Evolutionary conservation across 1,140 invertebrate genomes (phyloP), one percentile per base, ranked within the genome.

Genomic region (Maconellicoccus hirsutus): DNA sequence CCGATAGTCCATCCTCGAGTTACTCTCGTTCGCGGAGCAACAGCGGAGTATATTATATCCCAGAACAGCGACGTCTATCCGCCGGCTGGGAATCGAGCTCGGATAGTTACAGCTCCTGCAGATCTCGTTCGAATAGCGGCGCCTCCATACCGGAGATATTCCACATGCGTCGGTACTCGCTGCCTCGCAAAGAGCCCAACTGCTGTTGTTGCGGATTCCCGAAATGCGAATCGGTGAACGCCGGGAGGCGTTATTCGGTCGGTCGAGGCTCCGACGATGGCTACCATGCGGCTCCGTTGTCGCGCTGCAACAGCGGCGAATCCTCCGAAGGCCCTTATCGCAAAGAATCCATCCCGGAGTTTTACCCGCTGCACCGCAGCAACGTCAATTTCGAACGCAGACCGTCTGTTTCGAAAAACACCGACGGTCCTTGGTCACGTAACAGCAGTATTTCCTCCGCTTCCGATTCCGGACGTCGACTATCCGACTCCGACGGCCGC

Each of bases 1-100:
- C 80, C 63, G 84, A 84, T 16, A 76, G 84, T 22, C 76, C 84
- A 19, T 78, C 84, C 73, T 88, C 86, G 19, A 80, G 81, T 2
- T 85, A 83, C 74, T 83, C 84, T 25, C 77, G 86, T 29, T 81
- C 83, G 0, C 81, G 83, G 3, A 76, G 81, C n/a, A 83, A 82
- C 71, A 82, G 81, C 71, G 76, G 83, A 77, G 27, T 80, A 75
- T 76, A 76, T n/a, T 78, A 76, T 59, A 74, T 81, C 10, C 76
- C 79, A 0, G 78, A 59, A 69, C 79, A 16, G 77, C 78, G 70
- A 76, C 78, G 26, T 77, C 80, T 77, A 79, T 81, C 71, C 79
- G 81, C 7, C 78, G 77, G 76, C 61, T 80, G 78, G 26, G 78
- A 79, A 25, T 79, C 81, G 27, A 81, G 82, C 59, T 77, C 75